Percentiles rank a stretch among this genome's conserved stretches.
phyloP scores from a whole-genome alignment of 92 coral and sea anemone species.

The Hydrozoanthus gracilis region DNA sequence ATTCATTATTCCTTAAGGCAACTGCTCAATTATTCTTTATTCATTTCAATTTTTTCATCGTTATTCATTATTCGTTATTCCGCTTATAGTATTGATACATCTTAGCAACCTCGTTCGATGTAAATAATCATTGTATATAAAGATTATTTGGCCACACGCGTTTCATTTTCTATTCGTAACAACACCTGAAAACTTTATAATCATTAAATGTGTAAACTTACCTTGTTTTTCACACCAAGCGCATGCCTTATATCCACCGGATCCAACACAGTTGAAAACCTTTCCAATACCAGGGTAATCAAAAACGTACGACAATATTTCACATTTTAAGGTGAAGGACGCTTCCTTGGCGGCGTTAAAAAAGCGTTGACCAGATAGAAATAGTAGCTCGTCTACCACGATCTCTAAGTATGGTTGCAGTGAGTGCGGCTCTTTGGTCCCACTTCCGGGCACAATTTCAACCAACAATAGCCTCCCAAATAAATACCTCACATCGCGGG shows the following conservation, averaged over 20 bases:
- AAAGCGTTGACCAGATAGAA: slow-evolving; percentile 6
- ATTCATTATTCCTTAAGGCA: no score
- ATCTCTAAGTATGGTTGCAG: slow-evolving; percentile 48
- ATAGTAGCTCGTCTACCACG: slow-evolving; percentile 49
- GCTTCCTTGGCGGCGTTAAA: slow-evolving; percentile 33
- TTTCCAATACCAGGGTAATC: slow-evolving; percentile 49
- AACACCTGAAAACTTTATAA: no score
- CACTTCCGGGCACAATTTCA: slow-evolving; percentile 47
- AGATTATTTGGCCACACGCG: no score
- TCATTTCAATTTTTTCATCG: no score
- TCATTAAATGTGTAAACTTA: slow-evolving; percentile 34
- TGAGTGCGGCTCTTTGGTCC: slow-evolving; percentile 28
- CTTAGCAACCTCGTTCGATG: no score
- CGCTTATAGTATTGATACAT: no score
- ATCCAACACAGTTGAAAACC: slow-evolving; percentile 38
- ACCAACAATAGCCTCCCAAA: slow-evolving; percentile 48
- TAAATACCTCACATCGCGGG: slow-evolving; percentile 35
- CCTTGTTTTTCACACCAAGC: slow-evolving; percentile 49
- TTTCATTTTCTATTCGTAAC: no score
- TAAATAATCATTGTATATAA: no score
- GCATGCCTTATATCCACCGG: slow-evolving; percentile 42
- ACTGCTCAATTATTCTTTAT: no score
- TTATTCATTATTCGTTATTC: no score
- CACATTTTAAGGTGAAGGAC: slow-evolving; percentile 22
- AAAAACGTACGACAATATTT: slow-evolving; percentile 31